Base-by-base conservation (phyloP, 2,113 vertebrate species). In the Paralichthys olivaceus region DNA sequence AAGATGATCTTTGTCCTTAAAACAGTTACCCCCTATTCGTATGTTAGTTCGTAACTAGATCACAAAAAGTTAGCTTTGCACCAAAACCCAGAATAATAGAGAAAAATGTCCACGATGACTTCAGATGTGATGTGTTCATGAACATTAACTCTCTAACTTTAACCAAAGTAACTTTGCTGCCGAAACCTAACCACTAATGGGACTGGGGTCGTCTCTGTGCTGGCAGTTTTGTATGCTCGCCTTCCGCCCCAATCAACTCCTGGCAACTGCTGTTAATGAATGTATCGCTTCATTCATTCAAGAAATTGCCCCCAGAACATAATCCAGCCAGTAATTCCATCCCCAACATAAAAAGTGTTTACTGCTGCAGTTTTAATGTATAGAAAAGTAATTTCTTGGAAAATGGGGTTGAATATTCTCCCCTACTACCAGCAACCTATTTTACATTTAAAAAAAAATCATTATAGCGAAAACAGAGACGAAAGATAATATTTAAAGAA, bases 271-370 rank as follows among this genome's bases (percentile, higher is more conserved):
- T 51, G 22, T n/a, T 49, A 29, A 22, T 64, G 22, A 26, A 64
- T 47, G 34, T 62, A 64, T 6, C 2, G n/a, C n/a, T 64, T 47
- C 40, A 64, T 47, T 25, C 61, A 64, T 64, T 45, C 40, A 64
- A 26, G 40, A 25, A 64, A 45, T 45, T 20, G 32, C 34, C 34
- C 37, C 20, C 59, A 14, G 32, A 40, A 62, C 32, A 61, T 40
- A 59, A 32, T 59, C 57, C 57, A 59, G 28, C 57, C 59, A 40
- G 20, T 62, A 11, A 40, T 25, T 43, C 59, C 12, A 22, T 40
- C 59, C 14, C n/a, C 34, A 23, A 6, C 45, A 49, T 49, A 6
- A 15, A 62, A 62, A 14, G 12, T 7, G 32, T 60, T 60, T 60
- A 29, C 58, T 37, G 32, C n/a, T 37, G 58, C 34, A 8, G 59